Evolutionary conservation across 2,113 vertebrate genomes (phyloP), one percentile per base, ranked within the genome.

Genomic region (Campylomormyrus tamandua): DNA sequence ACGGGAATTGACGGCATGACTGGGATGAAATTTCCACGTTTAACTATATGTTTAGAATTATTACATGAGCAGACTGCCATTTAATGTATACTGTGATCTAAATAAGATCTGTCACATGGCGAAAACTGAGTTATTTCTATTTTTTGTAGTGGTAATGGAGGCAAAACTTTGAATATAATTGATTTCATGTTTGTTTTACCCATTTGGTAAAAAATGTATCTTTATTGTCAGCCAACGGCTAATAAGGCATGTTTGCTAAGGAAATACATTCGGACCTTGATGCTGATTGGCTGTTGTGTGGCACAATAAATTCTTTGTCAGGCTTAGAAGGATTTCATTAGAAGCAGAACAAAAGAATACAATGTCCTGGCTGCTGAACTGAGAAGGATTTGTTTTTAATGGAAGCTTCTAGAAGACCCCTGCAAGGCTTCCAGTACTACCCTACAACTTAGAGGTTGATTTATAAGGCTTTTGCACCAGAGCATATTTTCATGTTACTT

Each of bases 311-410:
- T 93, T 91, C 87, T 89, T 90, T 87, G 74, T 90, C 50, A 53
- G 91, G 89, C 88, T 93, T 93, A 89, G 83, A 74, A 88, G 87
- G 91, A 93, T 92, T 91, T 90, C 90, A 92, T 92, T 93, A 91
- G 89, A 45, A 24, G 84, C 21, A 46, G 21, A 87, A 92, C 70
- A 92, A 92, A 90, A 48, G 90, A 90, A 90, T 91, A 91, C 90
- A 92, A 89, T 46, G 46, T 45, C 27, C 45, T 50, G 90, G 90
- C 90, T 39, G 39, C 88, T 31, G 88, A 88, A 85, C 88, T 90
- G 80, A 89, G 89, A 91, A 87, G 91, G 92, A 89, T 93, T 93
- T 91, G 90, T 90, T 90, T 91, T 90, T 87, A 70, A 58, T 89
- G 90, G 89, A 92, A 89, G 89, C 89, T 88, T 77, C 87, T 87